Evolutionary conservation across 2,113 vertebrate genomes (phyloP).

Genomic region (Thalassoma bifasciatum): DNA sequence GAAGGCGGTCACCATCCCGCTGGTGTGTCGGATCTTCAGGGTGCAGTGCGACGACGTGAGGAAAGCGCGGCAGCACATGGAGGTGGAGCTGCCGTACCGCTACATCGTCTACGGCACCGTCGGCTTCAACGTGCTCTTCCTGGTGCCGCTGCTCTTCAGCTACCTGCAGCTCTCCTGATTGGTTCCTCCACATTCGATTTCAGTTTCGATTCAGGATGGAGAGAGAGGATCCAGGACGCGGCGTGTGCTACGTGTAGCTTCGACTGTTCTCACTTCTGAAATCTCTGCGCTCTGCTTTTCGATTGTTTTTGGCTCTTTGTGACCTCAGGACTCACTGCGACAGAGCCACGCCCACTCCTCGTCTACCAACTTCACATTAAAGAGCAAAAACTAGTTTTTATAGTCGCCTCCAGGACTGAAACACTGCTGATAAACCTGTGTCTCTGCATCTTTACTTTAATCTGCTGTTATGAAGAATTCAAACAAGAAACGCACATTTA

Average conservation of each 20-base stretch:
- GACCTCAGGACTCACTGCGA: not conserved
- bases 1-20: constrained; percentile 91
- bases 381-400: not conserved
- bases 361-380: not conserved
- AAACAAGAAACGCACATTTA: constrained; percentile 51
- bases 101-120: constrained; percentile 92
- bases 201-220: too few relatives aligned
- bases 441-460: constrained; percentile 15
- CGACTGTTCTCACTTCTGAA: too few relatives aligned
- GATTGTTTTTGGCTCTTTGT: constrained; percentile 7
- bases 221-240: not conserved
- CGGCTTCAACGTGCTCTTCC: constrained; percentile 89
- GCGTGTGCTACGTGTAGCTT: not conserved
- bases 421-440: constrained; percentile 21
- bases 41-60: constrained; percentile 84
- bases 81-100: constrained; percentile 96
- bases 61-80: constrained; percentile 92
- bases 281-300: too few relatives aligned
- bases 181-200: too few relatives aligned
- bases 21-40: constrained; percentile 86
- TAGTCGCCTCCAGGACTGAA: constrained; percentile 7
- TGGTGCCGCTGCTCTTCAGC: constrained; percentile 88
- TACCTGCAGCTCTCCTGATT: constrained; percentile 85
- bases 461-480: not conserved
- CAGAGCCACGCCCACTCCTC: too few relatives aligned